Conservation (phyloP, 2,888 invertebrate species). For the Mongoloraphidia duomilia region DNA sequence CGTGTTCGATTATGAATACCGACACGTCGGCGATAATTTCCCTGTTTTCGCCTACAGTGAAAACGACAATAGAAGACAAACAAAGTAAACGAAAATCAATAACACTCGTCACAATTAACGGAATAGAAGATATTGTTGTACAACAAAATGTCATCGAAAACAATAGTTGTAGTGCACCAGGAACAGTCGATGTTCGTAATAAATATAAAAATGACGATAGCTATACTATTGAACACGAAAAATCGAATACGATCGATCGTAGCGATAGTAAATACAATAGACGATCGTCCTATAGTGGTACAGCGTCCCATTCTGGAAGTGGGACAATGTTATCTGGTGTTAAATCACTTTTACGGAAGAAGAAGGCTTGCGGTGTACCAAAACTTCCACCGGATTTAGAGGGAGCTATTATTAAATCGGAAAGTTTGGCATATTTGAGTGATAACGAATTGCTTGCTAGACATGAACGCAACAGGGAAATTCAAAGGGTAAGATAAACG, state of each 20-base stretch:
- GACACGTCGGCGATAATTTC: constrained; percentile 31
- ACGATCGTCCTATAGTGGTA: constrained; percentile 11
- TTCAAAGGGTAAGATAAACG: constrained; percentile 33
- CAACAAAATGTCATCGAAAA: constrained; percentile 2
- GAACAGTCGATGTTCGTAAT: constrained; percentile 7
- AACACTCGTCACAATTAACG: constrained; percentile 29
- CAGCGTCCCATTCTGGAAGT: constrained; percentile 19
- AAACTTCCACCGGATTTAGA: constrained; percentile 32
- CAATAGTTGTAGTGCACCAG: constrained; percentile 2
- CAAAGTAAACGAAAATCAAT: constrained; percentile 26
- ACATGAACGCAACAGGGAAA: constrained; percentile 33
- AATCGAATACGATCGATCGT: constrained; percentile 1
- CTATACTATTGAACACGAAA: constrained; percentile 4
- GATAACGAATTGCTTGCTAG: constrained; percentile 35
- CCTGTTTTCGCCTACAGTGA: constrained; percentile 23
- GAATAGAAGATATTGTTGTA: constrained; percentile 13
- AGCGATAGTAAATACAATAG: constrained; percentile 5
- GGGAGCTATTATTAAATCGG: constrained; percentile 34
- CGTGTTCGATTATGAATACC: constrained; percentile 30
- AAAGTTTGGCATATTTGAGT: constrained; percentile 34
- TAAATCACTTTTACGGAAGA: constrained; percentile 27
- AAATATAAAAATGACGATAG: constrained; percentile 6
- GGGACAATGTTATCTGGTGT: constrained; percentile 9
- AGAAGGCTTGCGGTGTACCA: constrained; percentile 24
- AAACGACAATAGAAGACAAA: constrained; percentile 7